Evolutionary conservation across 2,797 vertebrate species (phyloP).

Genomic region (Hydrophis major): DNA sequence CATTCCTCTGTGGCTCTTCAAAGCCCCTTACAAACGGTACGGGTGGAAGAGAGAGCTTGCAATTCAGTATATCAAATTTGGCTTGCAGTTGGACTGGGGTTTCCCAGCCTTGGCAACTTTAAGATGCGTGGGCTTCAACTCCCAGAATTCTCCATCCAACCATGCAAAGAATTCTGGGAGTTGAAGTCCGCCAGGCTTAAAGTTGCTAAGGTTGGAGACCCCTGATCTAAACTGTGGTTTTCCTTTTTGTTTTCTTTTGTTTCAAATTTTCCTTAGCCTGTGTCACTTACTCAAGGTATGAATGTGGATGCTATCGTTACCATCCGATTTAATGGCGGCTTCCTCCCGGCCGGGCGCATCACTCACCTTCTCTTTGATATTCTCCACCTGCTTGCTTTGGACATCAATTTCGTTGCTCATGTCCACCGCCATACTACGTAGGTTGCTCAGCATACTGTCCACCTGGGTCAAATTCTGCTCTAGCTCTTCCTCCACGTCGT

Average conservation of each 20-base stretch:
- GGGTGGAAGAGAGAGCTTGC: background rate
- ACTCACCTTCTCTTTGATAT: conserved; percentile 73
- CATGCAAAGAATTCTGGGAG: too few species aligned
- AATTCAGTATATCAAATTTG: background rate
- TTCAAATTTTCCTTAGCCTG: background rate
- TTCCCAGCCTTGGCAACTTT: too few species aligned
- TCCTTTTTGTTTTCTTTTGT: too few species aligned
- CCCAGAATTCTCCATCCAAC: too few species aligned
- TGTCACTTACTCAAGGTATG: background rate
- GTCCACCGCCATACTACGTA: conserved; percentile 81
- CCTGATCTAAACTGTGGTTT: too few species aligned
- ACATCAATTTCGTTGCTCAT: conserved; percentile 80
- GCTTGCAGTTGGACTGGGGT: background rate
- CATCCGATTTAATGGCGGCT: too few species aligned
- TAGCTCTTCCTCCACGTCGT: conserved; percentile 81
- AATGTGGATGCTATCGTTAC: background rate
- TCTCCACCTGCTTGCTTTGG: conserved; percentile 74
- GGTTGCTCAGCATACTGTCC: conserved; percentile 78
- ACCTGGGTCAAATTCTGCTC: conserved; percentile 81
- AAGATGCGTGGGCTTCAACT: too few species aligned
- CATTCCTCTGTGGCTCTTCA: background rate
- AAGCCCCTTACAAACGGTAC: background rate
- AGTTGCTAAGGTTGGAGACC: too few species aligned
- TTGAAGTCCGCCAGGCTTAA: too few species aligned
- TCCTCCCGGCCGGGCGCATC: rapidly evolving